Conservation (phyloP, 2,113 vertebrate species). For the Lasiurus borealis region DNA sequence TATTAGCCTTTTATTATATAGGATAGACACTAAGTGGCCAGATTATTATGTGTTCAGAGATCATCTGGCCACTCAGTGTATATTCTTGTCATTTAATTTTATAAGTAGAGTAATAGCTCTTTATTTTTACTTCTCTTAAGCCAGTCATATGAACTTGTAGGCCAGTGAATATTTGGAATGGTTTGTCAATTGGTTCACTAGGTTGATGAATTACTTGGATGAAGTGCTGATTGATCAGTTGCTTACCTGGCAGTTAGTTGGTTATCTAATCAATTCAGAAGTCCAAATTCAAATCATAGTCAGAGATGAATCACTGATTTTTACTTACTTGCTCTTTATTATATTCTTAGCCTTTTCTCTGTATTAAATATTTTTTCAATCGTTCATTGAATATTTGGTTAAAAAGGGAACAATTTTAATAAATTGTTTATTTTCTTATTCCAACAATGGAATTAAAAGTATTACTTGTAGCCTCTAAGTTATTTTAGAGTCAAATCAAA, state of each 20-base stretch:
- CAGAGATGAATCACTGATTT: neutral
- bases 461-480: neutral
- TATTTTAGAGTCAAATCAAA: conserved; percentile 49
- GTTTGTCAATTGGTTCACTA: neutral
- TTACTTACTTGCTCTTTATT: neutral
- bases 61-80: too few species aligned
- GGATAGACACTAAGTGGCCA: too few species aligned
- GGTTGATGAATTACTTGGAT: too few species aligned
- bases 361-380: neutral
- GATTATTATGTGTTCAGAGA: too few species aligned
- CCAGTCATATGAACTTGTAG: conserved; percentile 29
- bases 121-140: conserved; percentile 17
- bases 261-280: neutral
- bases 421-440: neutral
- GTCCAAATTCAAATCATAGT: conserved; percentile 14
- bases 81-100: conserved; percentile 22
- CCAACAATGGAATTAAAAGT: conserved; percentile 11
- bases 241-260: neutral
- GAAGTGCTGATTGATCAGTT: neutral
- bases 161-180: neutral
- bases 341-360: neutral
- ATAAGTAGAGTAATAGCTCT: neutral
- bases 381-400: conserved; percentile 16
- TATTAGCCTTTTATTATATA: too few species aligned
- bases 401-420: neutral